Evolutionary conservation across 2,797 vertebrate species (phyloP), one percentile per base, ranked within the genome.

Genomic region (Anniella stebbinsi): DNA sequence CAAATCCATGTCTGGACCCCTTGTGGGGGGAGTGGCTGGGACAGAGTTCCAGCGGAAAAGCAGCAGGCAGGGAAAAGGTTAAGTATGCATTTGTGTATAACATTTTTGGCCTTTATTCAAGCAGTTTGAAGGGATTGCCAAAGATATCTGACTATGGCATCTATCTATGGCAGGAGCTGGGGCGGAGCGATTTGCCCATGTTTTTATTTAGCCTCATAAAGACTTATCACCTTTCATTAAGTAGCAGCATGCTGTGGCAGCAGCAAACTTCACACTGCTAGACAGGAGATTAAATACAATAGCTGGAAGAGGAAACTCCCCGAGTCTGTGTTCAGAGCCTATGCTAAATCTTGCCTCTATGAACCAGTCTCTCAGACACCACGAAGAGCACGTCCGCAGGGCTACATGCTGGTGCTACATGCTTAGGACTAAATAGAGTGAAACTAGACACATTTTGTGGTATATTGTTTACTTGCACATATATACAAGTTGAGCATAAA

Each of bases 281-380:
- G 57, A 38, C 70, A 83, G 89, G 89, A 90, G 60, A 69, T 87
- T n/a, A 54, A 48, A 69, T 38, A 90, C 85, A 83, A 87, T 87
- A 83, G 73, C 80, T 69, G 89, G 89, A 90, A 87, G 41, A 90
- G 70, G 69, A 87, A 85, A 81, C 70, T 69, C 89, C 70, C 57
- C 41, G 41, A 51, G 4, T 51, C n/a, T 66, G 17, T 82, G 25
- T 87, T 90, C 60, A 25, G 80, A 82, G 45, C 12, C 80, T 60
- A 51, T 66, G 60, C 51, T 38, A 28, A 82, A 66, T n/a, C 80
- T n/a, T 12, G 38, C 69, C 18, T 28, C 89, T 75, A 54, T 33
- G 36, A 76, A 69, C 17, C 51, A 51, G 80, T 60, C 7, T 69
- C 25, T 83, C 38, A 45, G 36, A 87, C 86, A 54, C 85, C 28